phyloP scores from a whole-genome alignment of 1,140 invertebrate species.

The Drosophila nasuta region DNA sequence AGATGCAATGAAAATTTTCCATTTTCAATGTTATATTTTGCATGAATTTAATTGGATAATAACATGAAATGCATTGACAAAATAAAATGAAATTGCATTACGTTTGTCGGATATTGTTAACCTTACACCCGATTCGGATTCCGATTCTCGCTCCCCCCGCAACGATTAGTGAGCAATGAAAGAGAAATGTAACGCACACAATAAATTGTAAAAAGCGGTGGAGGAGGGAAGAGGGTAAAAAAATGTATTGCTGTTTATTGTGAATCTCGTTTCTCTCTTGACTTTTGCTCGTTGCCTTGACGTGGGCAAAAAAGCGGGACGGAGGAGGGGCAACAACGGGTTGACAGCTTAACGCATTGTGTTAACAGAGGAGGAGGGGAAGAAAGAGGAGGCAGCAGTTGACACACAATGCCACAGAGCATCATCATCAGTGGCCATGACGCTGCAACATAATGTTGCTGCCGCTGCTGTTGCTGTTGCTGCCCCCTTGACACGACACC shows the following conservation, averaged over 20 bases:
- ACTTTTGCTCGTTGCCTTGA: slow-evolving; percentile 26
- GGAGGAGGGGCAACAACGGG: slow-evolving; percentile 3
- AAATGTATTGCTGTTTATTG: slow-evolving; percentile 43
- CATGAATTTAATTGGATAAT: slow-evolving; percentile 40
- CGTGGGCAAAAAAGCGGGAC: background rate
- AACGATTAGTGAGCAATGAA: slow-evolving; percentile 28
- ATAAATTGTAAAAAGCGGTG: slow-evolving; percentile 30
- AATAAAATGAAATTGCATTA: slow-evolving; percentile 41
- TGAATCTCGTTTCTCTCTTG: slow-evolving; percentile 17
- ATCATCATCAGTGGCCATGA: slow-evolving; percentile 16
- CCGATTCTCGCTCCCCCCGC: background rate
- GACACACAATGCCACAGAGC: slow-evolving; percentile 21
- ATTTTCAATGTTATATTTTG: background rate
- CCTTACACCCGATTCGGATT: background rate
- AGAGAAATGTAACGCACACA: slow-evolving; percentile 34
- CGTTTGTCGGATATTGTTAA: slow-evolving; percentile 12
- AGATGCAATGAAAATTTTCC: background rate
- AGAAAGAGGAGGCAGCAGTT: slow-evolving; percentile 4
- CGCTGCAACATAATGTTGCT: slow-evolving; percentile 8
- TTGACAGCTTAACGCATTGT: slow-evolving; percentile 33
- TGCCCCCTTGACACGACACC: background rate
- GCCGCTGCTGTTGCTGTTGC: no score
- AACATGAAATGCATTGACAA: slow-evolving; percentile 29
- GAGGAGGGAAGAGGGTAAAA: slow-evolving; percentile 14
- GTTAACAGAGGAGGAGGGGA: background rate